Percentiles rank a stretch among this genome's conserved stretches.
phyloP scores from a whole-genome alignment of 2,797 vertebrate species.

The Cynodonichthys magdalenae region DNA sequence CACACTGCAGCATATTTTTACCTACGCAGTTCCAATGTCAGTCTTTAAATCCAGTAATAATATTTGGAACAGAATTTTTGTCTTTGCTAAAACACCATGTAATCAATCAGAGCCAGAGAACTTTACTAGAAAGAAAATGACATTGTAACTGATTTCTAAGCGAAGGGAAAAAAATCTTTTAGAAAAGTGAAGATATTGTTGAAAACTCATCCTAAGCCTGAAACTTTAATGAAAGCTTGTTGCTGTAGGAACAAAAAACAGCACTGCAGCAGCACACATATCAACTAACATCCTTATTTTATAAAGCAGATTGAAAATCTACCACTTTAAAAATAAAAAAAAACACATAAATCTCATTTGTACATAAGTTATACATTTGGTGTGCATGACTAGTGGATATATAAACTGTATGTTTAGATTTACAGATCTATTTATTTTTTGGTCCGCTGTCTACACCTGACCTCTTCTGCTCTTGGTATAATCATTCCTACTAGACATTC shows the following conservation, averaged over 20 bases:
- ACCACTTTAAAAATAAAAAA: background rate
- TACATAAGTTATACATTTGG: background rate
- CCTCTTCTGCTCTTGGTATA: background rate
- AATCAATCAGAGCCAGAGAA: background rate
- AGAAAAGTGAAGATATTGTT: background rate
- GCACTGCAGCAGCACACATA: background rate
- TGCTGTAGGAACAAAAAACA: background rate
- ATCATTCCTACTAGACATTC: background rate
- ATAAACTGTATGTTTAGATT: background rate
- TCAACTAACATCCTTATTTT: background rate
- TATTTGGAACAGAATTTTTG: constrained; percentile 5
- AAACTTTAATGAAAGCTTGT: background rate
- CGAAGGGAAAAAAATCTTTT: background rate
- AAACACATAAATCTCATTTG: background rate
- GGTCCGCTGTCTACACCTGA: background rate
- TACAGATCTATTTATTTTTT: background rate
- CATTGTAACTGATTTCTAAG: background rate
- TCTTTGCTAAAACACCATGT: constrained; percentile 27
- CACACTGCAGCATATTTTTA: constrained; percentile 20
- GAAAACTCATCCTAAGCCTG: background rate
- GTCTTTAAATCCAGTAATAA: constrained; percentile 36
- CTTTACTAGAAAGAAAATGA: background rate
- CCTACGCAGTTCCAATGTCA: constrained; percentile 47
- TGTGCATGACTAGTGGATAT: background rate
- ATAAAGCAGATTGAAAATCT: background rate